Conservation (phyloP, 2,888 invertebrate genomes). For the Noctua pronuba region DNA sequence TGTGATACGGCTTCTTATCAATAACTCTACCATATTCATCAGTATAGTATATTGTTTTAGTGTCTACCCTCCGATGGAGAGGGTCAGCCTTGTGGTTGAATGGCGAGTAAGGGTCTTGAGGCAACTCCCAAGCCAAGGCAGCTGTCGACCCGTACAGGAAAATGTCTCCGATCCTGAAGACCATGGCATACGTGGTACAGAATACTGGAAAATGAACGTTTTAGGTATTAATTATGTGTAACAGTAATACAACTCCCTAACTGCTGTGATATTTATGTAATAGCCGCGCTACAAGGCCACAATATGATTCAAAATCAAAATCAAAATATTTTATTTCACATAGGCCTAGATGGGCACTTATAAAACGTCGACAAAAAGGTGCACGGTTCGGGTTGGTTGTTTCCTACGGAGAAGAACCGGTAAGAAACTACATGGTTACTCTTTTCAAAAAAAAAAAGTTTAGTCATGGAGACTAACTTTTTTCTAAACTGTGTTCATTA, state of each 20-base stretch:
- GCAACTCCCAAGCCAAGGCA: conserved; percentile 94
- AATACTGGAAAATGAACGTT: conserved; percentile 86
- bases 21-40: conserved; percentile 82
- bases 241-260: no score
- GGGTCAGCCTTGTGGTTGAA: conserved; percentile 86
- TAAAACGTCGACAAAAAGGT: no score
- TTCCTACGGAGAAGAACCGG: no score
- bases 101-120: conserved; percentile 91
- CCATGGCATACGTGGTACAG: conserved; percentile 90
- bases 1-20: conserved; percentile 80
- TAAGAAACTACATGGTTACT: no score
- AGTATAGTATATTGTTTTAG: conserved; percentile 82
- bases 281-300: no score
- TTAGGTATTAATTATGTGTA: not conserved
- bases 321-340: no score
- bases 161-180: conserved; percentile 89
- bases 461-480: no score
- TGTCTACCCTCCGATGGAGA: conserved; percentile 83
- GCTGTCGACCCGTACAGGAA: conserved; percentile 93
- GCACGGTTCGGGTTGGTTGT: no score
- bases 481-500: not conserved
- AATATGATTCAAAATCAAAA: no score
- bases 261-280: not conserved
- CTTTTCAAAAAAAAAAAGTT: not conserved
- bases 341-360: no score